Base-by-base conservation (phyloP, 2,113 vertebrate genomes). In the Tautogolabrus adspersus region DNA sequence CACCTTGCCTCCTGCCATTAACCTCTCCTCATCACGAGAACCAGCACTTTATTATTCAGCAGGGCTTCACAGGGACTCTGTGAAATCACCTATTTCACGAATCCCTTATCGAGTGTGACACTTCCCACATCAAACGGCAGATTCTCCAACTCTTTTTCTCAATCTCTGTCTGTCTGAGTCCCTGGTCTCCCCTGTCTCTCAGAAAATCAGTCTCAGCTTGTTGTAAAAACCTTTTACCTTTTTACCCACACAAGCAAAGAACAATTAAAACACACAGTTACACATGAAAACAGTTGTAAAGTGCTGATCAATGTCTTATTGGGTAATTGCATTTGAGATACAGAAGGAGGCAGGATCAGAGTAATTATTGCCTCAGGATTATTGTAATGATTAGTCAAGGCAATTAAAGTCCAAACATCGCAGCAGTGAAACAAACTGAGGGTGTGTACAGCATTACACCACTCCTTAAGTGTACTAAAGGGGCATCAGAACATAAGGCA, bases 51-150 rank as follows among this genome's bases (percentile, higher is more conserved):
- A 81, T 84, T 79, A 88, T 91, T 85, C 85, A 82, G 77, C 80
- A 66, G 52, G 70, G 81, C 84, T 89, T 87, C 52, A 75, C 83
- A 66, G 72, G 75, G 80, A 85, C 75, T 59, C 84, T 62, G 87
- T 84, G 83, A 91, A 85, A 88, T 82, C 83, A 83, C 81, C 82
- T 79, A 79, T 88, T 88, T 89, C 80, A 86, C 69, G 51, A 80
- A 67, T 85, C 69, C 69, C 84, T 87, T 86, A 87, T 91, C 83
- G 37, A 82, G 70, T 66, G 74, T 62, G 85, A 83, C 83, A 88
- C 81, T 85, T 90, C 84, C 66, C 68, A 79, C 87, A 85, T 90
- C 86, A 89, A 87, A 86, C 82, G 10, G 57, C 72, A 71, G 71
- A 79, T 84, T 66, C 64, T 72, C 62, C 0, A 42, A 68, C 67